Base-by-base conservation (phyloP, 2,113 vertebrate species). In the Panthera uncia region DNA sequence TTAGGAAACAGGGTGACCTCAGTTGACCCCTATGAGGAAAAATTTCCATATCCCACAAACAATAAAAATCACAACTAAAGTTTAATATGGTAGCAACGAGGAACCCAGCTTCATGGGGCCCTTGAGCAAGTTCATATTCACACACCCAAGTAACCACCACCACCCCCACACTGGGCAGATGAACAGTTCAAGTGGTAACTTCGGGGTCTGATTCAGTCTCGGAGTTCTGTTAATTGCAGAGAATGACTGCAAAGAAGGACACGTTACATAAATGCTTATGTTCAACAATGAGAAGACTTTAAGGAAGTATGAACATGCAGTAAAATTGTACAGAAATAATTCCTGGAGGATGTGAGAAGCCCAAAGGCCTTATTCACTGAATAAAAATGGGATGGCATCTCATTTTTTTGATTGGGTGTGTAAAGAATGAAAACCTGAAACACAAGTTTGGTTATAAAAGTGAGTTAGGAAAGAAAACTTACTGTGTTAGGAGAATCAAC, bases 1-100 rank as follows among this genome's bases (percentile, higher is more conserved):
- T 84, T 86, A 94, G 94, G 76, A 94, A 97, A 92, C 14, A 94
- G 52, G 6, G n/a, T 89, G 50, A 98, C 83, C 91, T 85, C 71
- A 25, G 29, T 81, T 95, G 71, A 97, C 76, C 66, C 31, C 65
- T 33, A 16, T 2, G 71, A 91, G 66, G 63, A 93, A 97, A 85
- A 76, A 50, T 94, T 69, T 96, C 36, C 69, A 61, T 38, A 79
- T 18, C n/a, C 87, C 50, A 87, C 38, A 88, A 84, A 95, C 95
- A 94, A 90, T 92, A 45, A 94, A 96, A 95, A 81, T 41, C 48
- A 89, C 57, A 66, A 69, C 68, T 57, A 6, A 83, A 55, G 27
- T 95, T 93, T 65, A 85, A 76, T 21, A 14, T 65, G 63, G 61
- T 76, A 45, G 82, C 78, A 82, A 83, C 52, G 63, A 96, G 63